Conservation (phyloP, 2,888 invertebrate species). For the Cyclophora albipunctata region DNA sequence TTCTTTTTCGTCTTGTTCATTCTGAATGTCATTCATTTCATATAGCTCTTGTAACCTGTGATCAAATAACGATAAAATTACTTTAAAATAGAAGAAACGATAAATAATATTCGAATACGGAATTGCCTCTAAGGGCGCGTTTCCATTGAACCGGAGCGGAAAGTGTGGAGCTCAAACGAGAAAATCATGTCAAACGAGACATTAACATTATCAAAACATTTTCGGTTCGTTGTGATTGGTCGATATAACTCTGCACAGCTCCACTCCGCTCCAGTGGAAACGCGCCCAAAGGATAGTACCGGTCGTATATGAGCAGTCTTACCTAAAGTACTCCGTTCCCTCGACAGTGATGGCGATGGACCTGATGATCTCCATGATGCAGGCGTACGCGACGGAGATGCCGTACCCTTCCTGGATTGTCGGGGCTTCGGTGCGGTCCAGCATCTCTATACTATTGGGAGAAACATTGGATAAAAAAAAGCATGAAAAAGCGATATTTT, state of each 20-base stretch:
- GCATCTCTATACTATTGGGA: constrained; percentile 87
- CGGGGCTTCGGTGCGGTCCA: constrained; percentile 96
- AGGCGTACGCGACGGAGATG: constrained; percentile 95
- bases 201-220: no score
- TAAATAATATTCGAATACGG: background rate
- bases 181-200: no score
- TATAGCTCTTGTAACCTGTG: constrained; percentile 59
- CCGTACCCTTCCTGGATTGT: constrained; percentile 97
- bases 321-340: constrained; percentile 72
- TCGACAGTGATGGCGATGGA: constrained; percentile 86
- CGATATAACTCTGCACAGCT: no score
- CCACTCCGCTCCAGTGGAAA: no score
- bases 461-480: background rate
- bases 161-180: no score
- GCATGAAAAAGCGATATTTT: background rate
- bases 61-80: constrained; percentile 4
- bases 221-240: no score
- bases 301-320: constrained; percentile 3
- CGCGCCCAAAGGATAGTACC: no score
- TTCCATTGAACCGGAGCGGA: no score
- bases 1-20: constrained; percentile 55
- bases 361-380: constrained; percentile 92
- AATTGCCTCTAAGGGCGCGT: no score
- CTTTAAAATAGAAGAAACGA: background rate
- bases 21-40: constrained; percentile 45